Percentiles rank a stretch among this genome's conserved stretches.
phyloP scores from a whole-genome alignment of 2,888 invertebrate genomes.

The Cordilura impudica region DNA sequence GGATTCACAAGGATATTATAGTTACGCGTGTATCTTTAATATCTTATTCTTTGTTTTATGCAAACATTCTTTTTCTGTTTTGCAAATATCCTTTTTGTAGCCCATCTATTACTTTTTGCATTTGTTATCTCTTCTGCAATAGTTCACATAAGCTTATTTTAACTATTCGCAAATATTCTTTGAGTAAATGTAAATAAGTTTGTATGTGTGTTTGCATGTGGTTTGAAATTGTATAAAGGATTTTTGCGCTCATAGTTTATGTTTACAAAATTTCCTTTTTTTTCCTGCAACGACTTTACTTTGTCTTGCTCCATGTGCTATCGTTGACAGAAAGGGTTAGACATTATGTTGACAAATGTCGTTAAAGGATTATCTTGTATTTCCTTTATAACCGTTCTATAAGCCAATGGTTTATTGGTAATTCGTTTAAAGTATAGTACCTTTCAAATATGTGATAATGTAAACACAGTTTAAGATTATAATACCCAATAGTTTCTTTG shows the following conservation, averaged over 20 bases:
- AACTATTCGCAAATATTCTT: constrained; percentile 45
- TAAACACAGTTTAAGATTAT: constrained; percentile 39
- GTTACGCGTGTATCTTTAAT: constrained; percentile 55
- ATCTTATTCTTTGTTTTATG: constrained; percentile 44
- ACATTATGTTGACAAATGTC: constrained; percentile 67
- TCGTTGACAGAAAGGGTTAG: constrained; percentile 68
- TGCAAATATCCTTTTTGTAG: constrained; percentile 19
- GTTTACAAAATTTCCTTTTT: constrained; percentile 66
- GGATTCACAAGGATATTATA: constrained; percentile 65
- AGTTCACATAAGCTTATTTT: constrained; percentile 75
- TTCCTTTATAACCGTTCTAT: constrained; percentile 15
- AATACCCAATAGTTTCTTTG: constrained; percentile 22
- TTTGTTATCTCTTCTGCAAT: constrained; percentile 74
- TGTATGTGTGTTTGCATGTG: neutral
- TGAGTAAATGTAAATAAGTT: neutral
- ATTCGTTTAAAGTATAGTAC: constrained; percentile 19
- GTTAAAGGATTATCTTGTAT: constrained; percentile 56
- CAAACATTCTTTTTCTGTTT: constrained; percentile 38
- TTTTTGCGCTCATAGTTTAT: constrained; percentile 63
- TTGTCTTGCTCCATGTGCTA: constrained; percentile 19
- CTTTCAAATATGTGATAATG: constrained; percentile 45
- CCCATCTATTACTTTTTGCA: constrained; percentile 28
- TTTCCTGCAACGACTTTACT: constrained; percentile 26
- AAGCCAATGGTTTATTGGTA: constrained; percentile 47
- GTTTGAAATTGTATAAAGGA: constrained; percentile 39